A percentile compares a stretch with the other conserved stretches of the same genome.
phyloP scores from a whole-genome alignment of 2,113 vertebrate species.

The Lucifuga dentata region DNA sequence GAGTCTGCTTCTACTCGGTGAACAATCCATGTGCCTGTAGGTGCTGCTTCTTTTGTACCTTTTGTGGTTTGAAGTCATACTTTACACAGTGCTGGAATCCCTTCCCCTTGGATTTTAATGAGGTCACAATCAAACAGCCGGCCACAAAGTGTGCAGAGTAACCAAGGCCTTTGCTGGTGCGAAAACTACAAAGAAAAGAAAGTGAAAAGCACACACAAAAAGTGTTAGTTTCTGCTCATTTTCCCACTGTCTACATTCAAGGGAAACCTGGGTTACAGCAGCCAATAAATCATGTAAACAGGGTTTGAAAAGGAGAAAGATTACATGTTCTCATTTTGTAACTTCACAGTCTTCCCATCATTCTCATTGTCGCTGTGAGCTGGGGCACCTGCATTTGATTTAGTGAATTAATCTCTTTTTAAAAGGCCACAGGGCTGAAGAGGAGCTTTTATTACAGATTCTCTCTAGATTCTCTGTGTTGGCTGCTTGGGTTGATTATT shows the following conservation, averaged over 20 bases:
- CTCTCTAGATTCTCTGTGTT: constrained; percentile 28
- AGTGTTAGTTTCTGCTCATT: constrained; percentile 25
- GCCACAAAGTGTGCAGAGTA: constrained; percentile 99
- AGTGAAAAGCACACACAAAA: constrained; percentile 17
- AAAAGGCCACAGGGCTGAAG: constrained; percentile 52
- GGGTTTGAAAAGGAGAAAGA: constrained; percentile 23
- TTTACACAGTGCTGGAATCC: constrained; percentile 99
- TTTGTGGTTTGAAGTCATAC: constrained; percentile 99
- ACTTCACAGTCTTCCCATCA: constrained; percentile 32
- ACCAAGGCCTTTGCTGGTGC: constrained; percentile 97
- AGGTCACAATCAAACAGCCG: constrained; percentile 96
- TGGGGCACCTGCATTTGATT: constrained; percentile 49
- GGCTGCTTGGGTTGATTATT: constrained; percentile 25
- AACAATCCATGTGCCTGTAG: background rate
- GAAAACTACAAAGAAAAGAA: constrained; percentile 85
- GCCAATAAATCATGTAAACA: constrained; percentile 19
- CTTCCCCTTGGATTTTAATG: constrained; percentile 98
- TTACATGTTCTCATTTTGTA: constrained; percentile 31
- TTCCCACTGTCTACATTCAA: constrained; percentile 14
- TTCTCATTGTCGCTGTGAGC: constrained; percentile 14
- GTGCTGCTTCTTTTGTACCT: constrained; percentile 81
- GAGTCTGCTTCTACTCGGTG: background rate
- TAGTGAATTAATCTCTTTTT: constrained; percentile 66
- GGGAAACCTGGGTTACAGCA: constrained; percentile 6
- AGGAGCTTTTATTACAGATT: constrained; percentile 55